Base-by-base conservation (phyloP, 2,888 invertebrate species). In the Boloria selene region DNA sequence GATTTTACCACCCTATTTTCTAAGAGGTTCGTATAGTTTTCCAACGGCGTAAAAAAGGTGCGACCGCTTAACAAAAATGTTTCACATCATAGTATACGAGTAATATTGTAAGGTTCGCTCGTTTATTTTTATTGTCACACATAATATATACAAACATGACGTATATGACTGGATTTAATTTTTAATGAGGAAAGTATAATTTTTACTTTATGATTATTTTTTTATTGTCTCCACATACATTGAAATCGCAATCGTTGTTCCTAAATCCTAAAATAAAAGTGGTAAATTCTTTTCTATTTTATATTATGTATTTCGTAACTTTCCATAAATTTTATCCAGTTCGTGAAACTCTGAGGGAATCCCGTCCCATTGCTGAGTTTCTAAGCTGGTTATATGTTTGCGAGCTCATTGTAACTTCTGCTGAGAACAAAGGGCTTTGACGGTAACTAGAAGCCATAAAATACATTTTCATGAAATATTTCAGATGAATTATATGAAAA, bases 351-450 rank as follows among this genome's bases (percentile, higher is more conserved):
- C 45, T 58, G 58, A 59, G 64, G 45, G 47, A 53, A 64, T 64
- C 52, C 52, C 31, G 52, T 64, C 51, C 51, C 38, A 58, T 52
- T 52, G 52, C 22, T 52, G 64, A 64, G 47, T 53, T 64, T 59
- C 45, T 64, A 64, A 64, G 64, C 64, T 59, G 58, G 58, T 59
- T 64, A 58, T 64, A 64, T 64, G 64, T 64, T 59, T 59, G 52
- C 55, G 56, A 61, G 58, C 47, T 64, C 58, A 52, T 64, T 64
- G 56, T 64, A 64, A 64, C 64, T 64, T 64, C 44, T 52, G 52
- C 26, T 51, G 45, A 44, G 56, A 44, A 56, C 51, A 58, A 64
- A 58, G 58, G 64, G 64, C 47, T 64, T 64, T 52, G 58, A 26
- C 45, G 10, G 47, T 38, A 59, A 52, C 51, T 59, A 38, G 58